phyloP scores from a whole-genome alignment of 2,888 invertebrate species.

The Psylliodes chrysocephalus region DNA sequence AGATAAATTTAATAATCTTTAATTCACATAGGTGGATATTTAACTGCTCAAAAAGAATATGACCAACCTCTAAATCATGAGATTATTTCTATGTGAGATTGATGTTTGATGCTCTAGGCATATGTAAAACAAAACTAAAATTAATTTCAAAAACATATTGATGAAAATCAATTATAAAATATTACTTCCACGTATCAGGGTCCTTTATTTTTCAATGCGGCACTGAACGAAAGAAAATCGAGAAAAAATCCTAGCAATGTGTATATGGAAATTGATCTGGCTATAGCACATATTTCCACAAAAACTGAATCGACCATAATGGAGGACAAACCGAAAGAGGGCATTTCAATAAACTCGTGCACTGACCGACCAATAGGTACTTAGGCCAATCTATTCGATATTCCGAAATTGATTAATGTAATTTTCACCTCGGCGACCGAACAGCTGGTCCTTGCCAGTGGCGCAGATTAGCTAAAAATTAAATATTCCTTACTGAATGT shows the following conservation, averaged over 20 bases:
- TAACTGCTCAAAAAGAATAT: no score
- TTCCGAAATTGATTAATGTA: constrained; percentile 29
- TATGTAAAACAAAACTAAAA: no score
- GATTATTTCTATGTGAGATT: no score
- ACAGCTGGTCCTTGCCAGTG: constrained; percentile 1
- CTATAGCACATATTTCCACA: background rate
- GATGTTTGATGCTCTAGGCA: no score
- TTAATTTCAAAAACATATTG: no score
- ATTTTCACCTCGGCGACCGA: constrained; percentile 14
- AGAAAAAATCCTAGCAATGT: background rate
- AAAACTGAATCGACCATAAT: background rate
- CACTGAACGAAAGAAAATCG: background rate
- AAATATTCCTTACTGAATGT: no score
- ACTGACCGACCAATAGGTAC: constrained; percentile 28
- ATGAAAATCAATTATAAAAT: no score
- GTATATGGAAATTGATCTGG: constrained; percentile 22
- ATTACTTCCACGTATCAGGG: no score
- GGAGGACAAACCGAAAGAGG: constrained; percentile 5
- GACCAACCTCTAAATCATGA: no score
- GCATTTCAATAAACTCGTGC: constrained; percentile 28
- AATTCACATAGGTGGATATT: no score
- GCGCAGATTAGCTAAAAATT: background rate
- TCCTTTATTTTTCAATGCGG: background rate
- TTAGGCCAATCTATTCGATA: constrained; percentile 24
- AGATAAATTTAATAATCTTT: no score